Base-by-base conservation (phyloP, 2,113 vertebrate genomes). In the Indicator maculatus region DNA sequence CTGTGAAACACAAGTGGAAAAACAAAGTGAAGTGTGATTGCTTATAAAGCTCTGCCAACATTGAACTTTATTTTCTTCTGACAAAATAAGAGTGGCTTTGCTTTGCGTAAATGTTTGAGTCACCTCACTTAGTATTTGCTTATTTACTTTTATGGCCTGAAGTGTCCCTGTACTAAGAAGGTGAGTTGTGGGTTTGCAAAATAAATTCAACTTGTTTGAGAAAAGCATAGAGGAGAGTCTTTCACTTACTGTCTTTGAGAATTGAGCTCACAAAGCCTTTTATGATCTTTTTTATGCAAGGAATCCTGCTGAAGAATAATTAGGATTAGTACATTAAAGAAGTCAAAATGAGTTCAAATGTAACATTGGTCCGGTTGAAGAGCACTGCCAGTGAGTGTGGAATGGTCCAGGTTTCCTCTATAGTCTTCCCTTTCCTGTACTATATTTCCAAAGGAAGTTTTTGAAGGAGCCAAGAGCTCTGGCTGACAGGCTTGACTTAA, bases 1-100 rank as follows among this genome's bases (percentile, higher is more conserved):
- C 27, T 2, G 2, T 9, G 52, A 28, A 74, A 90, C 83, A 88
- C 77, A 74, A 86, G 58, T 69, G 69, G 63, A 66, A 93, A 90
- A 89, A n/a, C 60, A 76, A 92, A 86, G 90, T 73, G 66, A 95
- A 93, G 75, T 80, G 17, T 65, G 79, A 64, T 93, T 93, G 59
- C 86, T 97, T 97, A 83, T 74, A 73, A 86, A 96, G 87, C 88
- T 95, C 76, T 93, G 94, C 93, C 95, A 97, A 96, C 92, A 81
- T 64, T 95, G 86, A 93, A 94, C 92, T 95, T 86, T 88, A 75
- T 93, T 93, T 94, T 94, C 92, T 96, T 93, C 58, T 94, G 80
- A 74, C 72, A 96, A 93, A 93, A 63, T 88, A 82, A 89, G 83
- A 80, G 83, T 87, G 67, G 17, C 38, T 94, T 91, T 82, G 63